Base-by-base conservation (phyloP, 1,140 invertebrate genomes). In the Gryllus bimaculatus region DNA sequence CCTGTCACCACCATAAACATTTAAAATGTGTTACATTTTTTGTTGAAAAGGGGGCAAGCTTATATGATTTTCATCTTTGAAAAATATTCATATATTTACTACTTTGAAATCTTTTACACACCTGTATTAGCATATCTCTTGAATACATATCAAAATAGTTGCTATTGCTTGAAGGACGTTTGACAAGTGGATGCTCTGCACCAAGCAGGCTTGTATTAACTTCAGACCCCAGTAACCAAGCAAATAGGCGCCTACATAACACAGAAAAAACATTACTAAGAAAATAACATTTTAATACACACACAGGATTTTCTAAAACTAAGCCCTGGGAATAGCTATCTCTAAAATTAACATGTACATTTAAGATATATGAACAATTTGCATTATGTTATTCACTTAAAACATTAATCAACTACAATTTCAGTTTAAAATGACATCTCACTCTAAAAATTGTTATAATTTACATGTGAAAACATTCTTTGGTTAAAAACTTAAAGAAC, bases 211-310 rank as follows among this genome's bases (percentile, higher is more conserved):
- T 88, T 79, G 89, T 88, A 81, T 89, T 89, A 18, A 91, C 88
- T 85, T 94, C 93, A 21, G 88, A 90, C 20, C 93, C 94, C 76
- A 96, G 86, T 18, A 97, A 85, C 95, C 95, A 97, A 7, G 92
- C 91, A 84, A 93, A 96, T 20, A 97, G 86, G 54, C 95, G 89
- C 80, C 94, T 92, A 81, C 7, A 78, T 73, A 7, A 39, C 20
- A 73, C 18, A 74, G 3, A 78, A 73, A 18, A n/a, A n/a, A n/a
- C 8, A 8, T 73, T 13, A 78, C 66, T 5, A 49, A 20, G 8
- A 8, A 10, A 66, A 8, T 66, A 49, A 49, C 26, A n/a, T 18
- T 39, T 8, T 20, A 39, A 18, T 8, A 78, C 8, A 39, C 48
- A n/a, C 5, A 26, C 3, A 8, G 3, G 13, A 73, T 39, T 78